phyloP scores from a whole-genome alignment of 2,888 invertebrate species.

The Noctua comes region DNA sequence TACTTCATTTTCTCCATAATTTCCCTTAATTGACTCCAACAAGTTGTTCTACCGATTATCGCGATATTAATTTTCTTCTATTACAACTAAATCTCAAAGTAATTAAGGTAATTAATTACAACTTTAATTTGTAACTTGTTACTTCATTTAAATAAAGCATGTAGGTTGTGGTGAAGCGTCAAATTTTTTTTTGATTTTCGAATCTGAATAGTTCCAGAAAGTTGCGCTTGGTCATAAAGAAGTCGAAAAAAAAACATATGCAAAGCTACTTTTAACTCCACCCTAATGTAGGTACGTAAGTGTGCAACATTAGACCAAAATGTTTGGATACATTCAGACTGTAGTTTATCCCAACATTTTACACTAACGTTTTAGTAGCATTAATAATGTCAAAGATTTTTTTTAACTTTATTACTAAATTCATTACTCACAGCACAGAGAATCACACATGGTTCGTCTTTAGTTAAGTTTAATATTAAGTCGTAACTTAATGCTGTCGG shows the following conservation, averaged over 20 bases:
- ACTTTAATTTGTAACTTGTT: not conserved
- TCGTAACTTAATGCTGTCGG: conserved; percentile 25
- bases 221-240: too few species aligned
- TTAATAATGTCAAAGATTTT: not conserved
- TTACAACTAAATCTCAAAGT: not conserved
- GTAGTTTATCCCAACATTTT: too few species aligned
- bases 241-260: too few species aligned
- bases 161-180: not conserved
- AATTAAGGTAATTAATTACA: not conserved
- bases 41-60: conserved; percentile 15
- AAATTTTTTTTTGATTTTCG: not conserved
- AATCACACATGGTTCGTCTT: conserved; percentile 1
- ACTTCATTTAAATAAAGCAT: not conserved
- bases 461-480: conserved; percentile 11
- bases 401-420: not conserved
- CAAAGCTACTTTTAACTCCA: too few species aligned
- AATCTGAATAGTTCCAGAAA: not conserved
- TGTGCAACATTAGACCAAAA: too few species aligned
- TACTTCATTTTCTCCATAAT: conserved; percentile 1
- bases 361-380: not conserved
- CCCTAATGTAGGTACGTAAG: too few species aligned
- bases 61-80: not conserved
- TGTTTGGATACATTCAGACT: too few species aligned
- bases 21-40: conserved; percentile 25
- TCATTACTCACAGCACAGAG: not conserved